Evolutionary conservation across 1,140 invertebrate genomes (phyloP).

Genomic region (Drosophila albomicans): DNA sequence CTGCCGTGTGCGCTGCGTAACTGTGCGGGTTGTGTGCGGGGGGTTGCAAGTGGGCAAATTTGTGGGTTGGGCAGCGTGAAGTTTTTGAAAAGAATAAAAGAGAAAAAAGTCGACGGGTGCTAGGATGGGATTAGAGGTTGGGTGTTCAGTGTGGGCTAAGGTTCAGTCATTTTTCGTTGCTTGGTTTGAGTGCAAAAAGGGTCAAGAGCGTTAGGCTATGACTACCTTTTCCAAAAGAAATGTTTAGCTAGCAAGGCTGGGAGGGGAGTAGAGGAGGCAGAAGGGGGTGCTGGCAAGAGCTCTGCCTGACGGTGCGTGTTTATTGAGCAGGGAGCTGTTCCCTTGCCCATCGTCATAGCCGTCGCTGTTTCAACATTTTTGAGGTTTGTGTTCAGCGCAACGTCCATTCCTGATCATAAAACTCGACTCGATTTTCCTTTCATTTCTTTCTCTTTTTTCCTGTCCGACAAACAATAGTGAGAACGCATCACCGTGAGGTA

Average conservation of each 20-base stretch:
- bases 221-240: conserved; percentile 62
- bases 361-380: conserved; percentile 61
- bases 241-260: conserved; percentile 24
- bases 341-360: conserved; percentile 17
- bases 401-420: conserved; percentile 58
- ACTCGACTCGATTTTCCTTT: conserved; percentile 59
- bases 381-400: conserved; percentile 39
- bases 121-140: not conserved
- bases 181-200: conserved; percentile 70
- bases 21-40: conserved; percentile 23
- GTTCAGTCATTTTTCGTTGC: conserved; percentile 21
- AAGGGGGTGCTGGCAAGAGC: not conserved
- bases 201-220: conserved; percentile 69
- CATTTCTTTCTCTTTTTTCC: conserved; percentile 13
- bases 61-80: conserved; percentile 69
- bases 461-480: conserved; percentile 19
- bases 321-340: conserved; percentile 31
- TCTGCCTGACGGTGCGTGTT: conserved; percentile 29
- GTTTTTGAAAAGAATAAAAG: conserved; percentile 77
- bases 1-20: conserved; percentile 48
- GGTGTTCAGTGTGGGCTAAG: not conserved
- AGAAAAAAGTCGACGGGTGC: conserved; percentile 53
- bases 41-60: not conserved
- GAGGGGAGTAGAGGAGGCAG: not conserved
- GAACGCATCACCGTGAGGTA: not conserved